Evolutionary conservation across 2,797 vertebrate genomes (phyloP).

Genomic region (Alouatta caraya): DNA sequence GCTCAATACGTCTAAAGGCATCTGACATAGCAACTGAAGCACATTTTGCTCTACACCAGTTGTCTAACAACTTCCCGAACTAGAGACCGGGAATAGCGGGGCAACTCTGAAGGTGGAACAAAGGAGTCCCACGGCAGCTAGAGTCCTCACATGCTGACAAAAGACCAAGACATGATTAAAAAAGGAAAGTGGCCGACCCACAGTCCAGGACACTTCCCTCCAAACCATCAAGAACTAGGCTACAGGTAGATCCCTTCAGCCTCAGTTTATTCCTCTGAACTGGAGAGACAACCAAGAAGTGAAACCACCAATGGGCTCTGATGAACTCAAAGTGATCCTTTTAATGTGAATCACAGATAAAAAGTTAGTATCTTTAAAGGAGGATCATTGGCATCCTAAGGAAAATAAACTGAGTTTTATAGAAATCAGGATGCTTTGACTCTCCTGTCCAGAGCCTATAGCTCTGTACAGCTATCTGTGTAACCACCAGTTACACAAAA

Average conservation of each 20-base stretch:
- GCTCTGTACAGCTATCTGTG: neutral
- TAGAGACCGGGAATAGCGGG: neutral
- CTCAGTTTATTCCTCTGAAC: neutral
- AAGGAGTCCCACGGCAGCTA: neutral
- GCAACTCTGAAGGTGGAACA: neutral
- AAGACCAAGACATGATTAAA: neutral
- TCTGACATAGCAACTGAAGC: neutral
- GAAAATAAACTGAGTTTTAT: neutral
- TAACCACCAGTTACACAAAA: neutral
- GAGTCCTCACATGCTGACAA: neutral
- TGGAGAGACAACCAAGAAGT: neutral
- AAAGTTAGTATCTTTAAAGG: neutral
- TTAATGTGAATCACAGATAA: neutral
- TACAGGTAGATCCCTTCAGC: neutral
- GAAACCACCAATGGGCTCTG: neutral
- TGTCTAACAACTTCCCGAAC: neutral
- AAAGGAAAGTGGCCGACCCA: neutral
- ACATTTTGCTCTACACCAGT: neutral
- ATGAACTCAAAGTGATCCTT: neutral
- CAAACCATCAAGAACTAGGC: neutral
- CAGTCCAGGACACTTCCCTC: neutral
- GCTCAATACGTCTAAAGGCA: neutral
- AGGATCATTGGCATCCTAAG: neutral
- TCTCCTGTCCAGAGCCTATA: neutral
- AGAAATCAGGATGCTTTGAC: neutral